phyloP scores from a whole-genome alignment of 2,797 vertebrate genomes.

The Chaunax sp. region DNA sequence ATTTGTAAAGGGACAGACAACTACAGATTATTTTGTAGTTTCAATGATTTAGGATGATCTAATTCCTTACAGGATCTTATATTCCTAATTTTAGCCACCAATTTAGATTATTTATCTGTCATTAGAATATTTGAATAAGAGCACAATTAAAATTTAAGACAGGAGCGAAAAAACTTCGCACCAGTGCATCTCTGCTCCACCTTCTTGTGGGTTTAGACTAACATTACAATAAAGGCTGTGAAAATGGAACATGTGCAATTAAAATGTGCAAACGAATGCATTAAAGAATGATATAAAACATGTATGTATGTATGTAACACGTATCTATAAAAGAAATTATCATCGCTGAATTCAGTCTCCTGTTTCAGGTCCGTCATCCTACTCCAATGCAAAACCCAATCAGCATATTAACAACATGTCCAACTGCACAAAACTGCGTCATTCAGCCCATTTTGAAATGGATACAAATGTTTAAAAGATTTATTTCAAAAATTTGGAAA shows the following conservation, averaged over 20 bases:
- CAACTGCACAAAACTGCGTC: background rate
- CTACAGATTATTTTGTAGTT: conserved; percentile 12
- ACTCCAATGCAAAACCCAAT: conserved; percentile 37
- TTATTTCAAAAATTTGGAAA: background rate
- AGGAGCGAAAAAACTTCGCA: background rate
- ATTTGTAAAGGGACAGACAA: background rate
- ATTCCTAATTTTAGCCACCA: too few relatives aligned
- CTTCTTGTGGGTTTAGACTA: conserved; percentile 5
- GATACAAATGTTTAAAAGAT: background rate
- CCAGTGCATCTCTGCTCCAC: conserved; percentile 21
- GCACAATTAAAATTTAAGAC: conserved; percentile 40
- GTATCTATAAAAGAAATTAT: conserved; percentile 34
- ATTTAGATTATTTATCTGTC: conserved; percentile 31
- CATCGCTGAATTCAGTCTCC: background rate
- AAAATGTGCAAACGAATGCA: conserved; percentile 24
- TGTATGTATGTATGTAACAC: too few relatives aligned
- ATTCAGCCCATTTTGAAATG: background rate
- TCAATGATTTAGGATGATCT: conserved; percentile 13
- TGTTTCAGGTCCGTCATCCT: conserved; percentile 23
- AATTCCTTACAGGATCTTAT: too few relatives aligned
- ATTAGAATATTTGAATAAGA: conserved; percentile 33
- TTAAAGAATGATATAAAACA: conserved; percentile 17
- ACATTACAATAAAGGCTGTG: background rate
- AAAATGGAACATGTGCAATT: background rate
- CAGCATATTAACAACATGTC: conserved; percentile 23